A percentile compares a stretch with the other conserved stretches of the same genome.
Evolutionary conservation across 2,888 invertebrate species (phyloP).

Genomic region (Eueremaeus valkanovi): DNA sequence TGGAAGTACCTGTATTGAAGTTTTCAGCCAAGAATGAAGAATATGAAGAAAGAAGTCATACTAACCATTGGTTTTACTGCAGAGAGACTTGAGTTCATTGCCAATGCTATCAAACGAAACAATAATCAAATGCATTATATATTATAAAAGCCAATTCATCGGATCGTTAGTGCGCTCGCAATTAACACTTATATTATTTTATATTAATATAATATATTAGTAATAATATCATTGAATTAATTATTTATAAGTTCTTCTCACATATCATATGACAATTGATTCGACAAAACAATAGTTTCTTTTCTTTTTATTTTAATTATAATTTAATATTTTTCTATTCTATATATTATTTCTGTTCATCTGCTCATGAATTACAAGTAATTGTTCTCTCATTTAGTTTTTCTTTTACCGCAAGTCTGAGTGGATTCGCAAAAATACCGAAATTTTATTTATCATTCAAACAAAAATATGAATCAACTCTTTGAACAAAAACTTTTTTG

Average conservation of each 20-base stretch:
- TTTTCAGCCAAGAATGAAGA: not conserved
- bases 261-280: not conserved
- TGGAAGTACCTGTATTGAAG: no score
- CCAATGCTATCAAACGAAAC: not conserved
- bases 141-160: not conserved
- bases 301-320: no score
- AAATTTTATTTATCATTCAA: no score
- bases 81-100: not conserved
- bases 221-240: not conserved
- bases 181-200: not conserved
- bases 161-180: not conserved
- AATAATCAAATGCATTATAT: no score
- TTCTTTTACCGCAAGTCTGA: no score
- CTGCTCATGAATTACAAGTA: no score
- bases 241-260: constrained; percentile 9
- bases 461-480: no score
- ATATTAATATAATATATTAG: not conserved
- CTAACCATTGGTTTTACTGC: not conserved
- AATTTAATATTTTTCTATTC: no score
- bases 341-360: no score
- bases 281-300: not conserved
- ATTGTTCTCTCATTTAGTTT: no score
- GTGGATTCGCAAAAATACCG: no score
- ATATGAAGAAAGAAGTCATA: not conserved
- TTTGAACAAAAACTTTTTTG: no score